Evolutionary conservation across 2,888 invertebrate genomes (phyloP), one percentile per base, ranked within the genome.

Genomic region (Melipona bicolor): DNA sequence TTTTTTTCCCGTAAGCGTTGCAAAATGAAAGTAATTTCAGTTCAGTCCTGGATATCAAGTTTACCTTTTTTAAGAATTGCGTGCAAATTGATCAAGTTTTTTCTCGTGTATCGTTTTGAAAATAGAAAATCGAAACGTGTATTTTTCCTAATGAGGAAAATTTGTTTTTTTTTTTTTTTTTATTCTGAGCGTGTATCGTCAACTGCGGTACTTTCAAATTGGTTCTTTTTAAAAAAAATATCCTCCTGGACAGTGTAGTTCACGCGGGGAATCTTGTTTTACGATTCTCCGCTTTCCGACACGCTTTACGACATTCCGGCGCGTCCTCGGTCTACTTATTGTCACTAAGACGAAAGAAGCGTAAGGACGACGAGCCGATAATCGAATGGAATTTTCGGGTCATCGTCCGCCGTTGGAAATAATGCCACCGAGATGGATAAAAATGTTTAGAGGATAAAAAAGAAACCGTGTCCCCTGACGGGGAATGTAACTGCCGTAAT

Each of bases 361-460:
- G 68, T 4, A 32, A n/a, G 1, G 4, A 64, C 65, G 27, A 17
- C 19, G 32, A 62, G 3, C 17, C 54, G 62, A 65, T 27, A 50
- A 19, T 49, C 17, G 65, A 68, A 65, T 36, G 70, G 54, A 79
- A 59, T 62, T 54, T 43, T 54, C 72, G 32, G 32, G 67, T n/a
- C 59, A 68, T 79, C 80, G 65, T 59, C 59, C 59, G 17, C 21
- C 64, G 24, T 4, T 50, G 24, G 52, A 54, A 68, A 72, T 59
- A 59, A 59, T 43, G 49, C n/a, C 43, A 50, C n/a, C 52, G 49
- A 11, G 65, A 50, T 43, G 80, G 54, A 49, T 72, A 59, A 69
- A 56, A 73, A 64, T 81, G 50, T 74, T 74, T 74, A 19, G 73
- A 56, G 74, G 69, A 81, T 81, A 67, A 65, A 79, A 72, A 79